Evolutionary conservation across 2,797 vertebrate species (phyloP), one percentile per base, ranked within the genome.

Genomic region (Macropodus opercularis): DNA sequence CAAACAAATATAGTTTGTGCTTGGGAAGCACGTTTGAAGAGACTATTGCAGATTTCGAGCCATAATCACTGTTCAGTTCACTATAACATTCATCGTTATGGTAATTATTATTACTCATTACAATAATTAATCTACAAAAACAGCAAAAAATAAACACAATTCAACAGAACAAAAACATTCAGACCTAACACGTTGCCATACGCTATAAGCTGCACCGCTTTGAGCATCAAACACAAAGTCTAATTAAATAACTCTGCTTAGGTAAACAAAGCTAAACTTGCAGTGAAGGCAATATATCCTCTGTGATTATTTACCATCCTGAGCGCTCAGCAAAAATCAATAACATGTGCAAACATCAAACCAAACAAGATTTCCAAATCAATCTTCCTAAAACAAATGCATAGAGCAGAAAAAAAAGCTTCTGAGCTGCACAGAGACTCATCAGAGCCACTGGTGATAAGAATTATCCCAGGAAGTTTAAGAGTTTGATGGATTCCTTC

Each of bases 281-380:
- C 82, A 69, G 77, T 22, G 10, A 43, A 80, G 47, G 85, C 78
- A 84, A 87, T 86, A 84, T 76, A 89, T 91, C 68, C 51, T 70
- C 79, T 67, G 61, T 76, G 81, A 84, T 88, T 90, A 90, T 92
- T 90, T 86, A 84, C 79, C 76, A 75, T 83, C 65, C 69, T 64
- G 57, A 83, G 82, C 77, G 66, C 77, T 88, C 76, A 67, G 85
- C 23, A 72, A 76, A 83, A 91, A 89, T 91, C 90, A 89, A 91
- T 91, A 89, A 91, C 83, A 88, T 54, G 77, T 75, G 79, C 86
- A 90, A 90, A 90, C 80, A 88, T 85, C 72, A 79, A 77, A 83
- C 74, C 78, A 87, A 89, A 90, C 78, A 85, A 39, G 69, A 85
- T 85, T 85, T 75, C 54, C 36, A 81, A 86, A 85, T 77, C 75